Percentiles rank a stretch among this genome's conserved stretches.
These are phyloP conservation scores for Neuroscelio doddi DNA, from an alignment of 2,888 invertebrate genomes.

Conservation along the genomic window DNA sequence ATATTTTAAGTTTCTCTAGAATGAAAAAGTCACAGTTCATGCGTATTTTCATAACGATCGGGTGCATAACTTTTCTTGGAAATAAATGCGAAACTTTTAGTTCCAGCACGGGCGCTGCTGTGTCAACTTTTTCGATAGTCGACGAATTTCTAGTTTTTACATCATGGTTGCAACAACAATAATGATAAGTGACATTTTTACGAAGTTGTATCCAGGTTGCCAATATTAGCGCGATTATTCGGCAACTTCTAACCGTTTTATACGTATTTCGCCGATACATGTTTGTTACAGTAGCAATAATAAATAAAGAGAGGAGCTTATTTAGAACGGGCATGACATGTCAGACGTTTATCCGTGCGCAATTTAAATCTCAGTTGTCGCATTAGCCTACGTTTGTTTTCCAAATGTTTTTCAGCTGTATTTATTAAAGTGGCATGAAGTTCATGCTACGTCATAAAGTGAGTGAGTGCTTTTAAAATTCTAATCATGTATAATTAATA, in stretches of 20 bases:
- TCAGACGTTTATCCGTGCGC: background rate
- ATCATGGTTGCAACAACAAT: no score
- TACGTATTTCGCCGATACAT: background rate
- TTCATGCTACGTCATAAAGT: constrained; percentile 15
- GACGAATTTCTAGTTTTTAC: no score
- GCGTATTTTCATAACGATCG: no score
- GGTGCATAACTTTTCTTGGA: no score
- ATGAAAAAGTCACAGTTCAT: no score
- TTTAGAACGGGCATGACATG: background rate
- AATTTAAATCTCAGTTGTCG: background rate
- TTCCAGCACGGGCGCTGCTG: no score
- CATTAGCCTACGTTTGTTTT: background rate
- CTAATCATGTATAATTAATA: constrained; percentile 8
- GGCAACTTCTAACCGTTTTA: background rate
- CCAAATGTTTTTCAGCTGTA: background rate
- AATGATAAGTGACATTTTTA: no score
- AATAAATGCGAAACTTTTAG: no score
- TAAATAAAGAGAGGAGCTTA: background rate
- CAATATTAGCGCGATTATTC: background rate
- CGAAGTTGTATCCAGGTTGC: no score
- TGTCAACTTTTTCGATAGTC: no score
- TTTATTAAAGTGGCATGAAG: constrained; percentile 5
- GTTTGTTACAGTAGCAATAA: background rate
- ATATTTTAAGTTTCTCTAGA: no score
- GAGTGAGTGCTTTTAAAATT: constrained; percentile 20